phyloP scores from a whole-genome alignment of 2,113 vertebrate genomes.

The Elanoides forficatus region DNA sequence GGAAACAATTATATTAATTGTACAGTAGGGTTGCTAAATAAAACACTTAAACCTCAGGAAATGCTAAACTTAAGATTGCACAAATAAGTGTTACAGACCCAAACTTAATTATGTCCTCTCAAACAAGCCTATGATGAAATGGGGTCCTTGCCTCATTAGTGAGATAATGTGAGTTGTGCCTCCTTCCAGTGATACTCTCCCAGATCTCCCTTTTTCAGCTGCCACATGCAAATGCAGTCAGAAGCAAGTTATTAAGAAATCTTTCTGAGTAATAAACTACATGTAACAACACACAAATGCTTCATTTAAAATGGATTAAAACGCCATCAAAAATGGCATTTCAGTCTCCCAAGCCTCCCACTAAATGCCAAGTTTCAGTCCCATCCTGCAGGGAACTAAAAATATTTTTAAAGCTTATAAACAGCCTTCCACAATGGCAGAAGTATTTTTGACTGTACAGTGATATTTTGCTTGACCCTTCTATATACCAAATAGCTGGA shows the following conservation, averaged over 20 bases:
- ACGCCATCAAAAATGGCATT: neutral
- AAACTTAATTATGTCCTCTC: neutral
- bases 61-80: neutral
- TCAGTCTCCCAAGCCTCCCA: neutral
- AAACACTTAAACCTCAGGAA: constrained; percentile 35
- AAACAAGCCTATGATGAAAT: constrained; percentile 11
- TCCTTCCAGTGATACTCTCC: neutral
- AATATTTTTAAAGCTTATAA: neutral
- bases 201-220: neutral
- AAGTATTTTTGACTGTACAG: neutral
- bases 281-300: neutral
- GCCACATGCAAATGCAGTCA: neutral
- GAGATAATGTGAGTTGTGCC: neutral
- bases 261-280: neutral
- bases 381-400: neutral
- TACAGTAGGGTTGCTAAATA: neutral
- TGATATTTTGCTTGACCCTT: neutral
- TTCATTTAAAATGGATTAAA: constrained; percentile 26
- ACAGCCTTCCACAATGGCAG: neutral
- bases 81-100: neutral
- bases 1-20: constrained; percentile 9
- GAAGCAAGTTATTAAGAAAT: neutral
- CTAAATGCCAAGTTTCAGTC: neutral
- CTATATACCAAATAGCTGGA: neutral
- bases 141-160: neutral